These are phyloP conservation scores for Prosapia bicincta DNA, from an alignment of 2,888 invertebrate species.

Conservation along the genomic window DNA sequence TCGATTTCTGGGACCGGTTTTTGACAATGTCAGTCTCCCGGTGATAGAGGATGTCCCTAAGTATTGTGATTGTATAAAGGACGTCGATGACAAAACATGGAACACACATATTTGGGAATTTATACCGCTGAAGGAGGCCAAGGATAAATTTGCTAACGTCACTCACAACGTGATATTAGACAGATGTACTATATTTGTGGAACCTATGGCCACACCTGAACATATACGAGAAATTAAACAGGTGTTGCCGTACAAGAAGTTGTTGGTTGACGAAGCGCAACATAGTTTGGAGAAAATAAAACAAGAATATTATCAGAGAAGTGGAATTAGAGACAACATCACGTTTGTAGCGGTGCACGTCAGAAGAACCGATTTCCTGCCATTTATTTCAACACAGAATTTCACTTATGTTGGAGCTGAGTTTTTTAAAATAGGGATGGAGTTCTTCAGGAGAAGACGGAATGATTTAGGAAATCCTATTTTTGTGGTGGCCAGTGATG, in stretches of 20 bases:
- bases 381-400: neutral
- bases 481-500: neutral
- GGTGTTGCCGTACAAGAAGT: neutral
- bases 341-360: neutral
- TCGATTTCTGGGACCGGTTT: neutral
- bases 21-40: neutral
- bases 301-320: neutral
- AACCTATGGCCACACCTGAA: neutral
- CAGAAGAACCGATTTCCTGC: neutral
- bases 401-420: neutral
- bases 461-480: neutral
- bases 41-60: neutral
- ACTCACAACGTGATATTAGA: neutral
- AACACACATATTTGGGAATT: neutral
- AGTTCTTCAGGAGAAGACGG: neutral
- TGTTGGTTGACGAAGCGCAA: neutral
- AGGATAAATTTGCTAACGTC: neutral
- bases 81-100: neutral
- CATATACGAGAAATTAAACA: neutral
- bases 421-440: neutral
- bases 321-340: neutral
- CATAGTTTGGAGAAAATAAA: neutral
- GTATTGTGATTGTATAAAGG: neutral
- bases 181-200: neutral
- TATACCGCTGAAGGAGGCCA: neutral